phyloP scores from a whole-genome alignment of 2,113 vertebrate species.

The zebrafish (Danio rerio) region DNA sequence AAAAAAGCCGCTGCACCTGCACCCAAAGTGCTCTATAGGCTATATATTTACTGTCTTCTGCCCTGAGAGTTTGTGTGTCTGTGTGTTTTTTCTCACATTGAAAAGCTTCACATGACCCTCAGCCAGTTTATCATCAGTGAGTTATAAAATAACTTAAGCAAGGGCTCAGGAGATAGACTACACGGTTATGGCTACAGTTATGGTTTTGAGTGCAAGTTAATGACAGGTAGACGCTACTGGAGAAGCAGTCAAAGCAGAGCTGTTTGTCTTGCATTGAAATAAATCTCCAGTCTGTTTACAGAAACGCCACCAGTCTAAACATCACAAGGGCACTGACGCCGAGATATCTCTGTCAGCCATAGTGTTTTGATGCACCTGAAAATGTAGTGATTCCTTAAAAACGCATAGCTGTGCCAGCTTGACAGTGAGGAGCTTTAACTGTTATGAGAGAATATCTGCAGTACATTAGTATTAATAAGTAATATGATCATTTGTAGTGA shows the following conservation, averaged over 20 bases:
- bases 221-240: not conserved
- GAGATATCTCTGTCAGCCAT: not conserved
- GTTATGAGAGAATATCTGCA: too few relatives aligned
- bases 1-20: too few relatives aligned
- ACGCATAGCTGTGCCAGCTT: too few relatives aligned
- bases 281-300: not conserved
- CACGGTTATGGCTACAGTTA: not conserved
- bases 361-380: too few relatives aligned
- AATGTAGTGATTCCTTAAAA: too few relatives aligned
- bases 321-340: not conserved
- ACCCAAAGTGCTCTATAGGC: too few relatives aligned
- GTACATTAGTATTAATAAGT: too few relatives aligned
- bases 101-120: not conserved
- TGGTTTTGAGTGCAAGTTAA: constrained; percentile 1
- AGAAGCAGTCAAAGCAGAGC: not conserved
- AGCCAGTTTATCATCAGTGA: not conserved
- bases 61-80: too few relatives aligned
- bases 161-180: not conserved
- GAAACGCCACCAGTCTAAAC: not conserved
- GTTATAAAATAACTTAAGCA: not conserved
- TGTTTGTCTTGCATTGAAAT: not conserved
- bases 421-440: too few relatives aligned
- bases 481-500: too few relatives aligned
- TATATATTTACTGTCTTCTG: too few relatives aligned
- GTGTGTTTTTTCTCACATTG: not conserved